These are phyloP conservation scores for Eunapius fragilis DNA, from an alignment of 37 sponge, comb jelly and placozoan genomes.

Conservation along the genomic window DNA sequence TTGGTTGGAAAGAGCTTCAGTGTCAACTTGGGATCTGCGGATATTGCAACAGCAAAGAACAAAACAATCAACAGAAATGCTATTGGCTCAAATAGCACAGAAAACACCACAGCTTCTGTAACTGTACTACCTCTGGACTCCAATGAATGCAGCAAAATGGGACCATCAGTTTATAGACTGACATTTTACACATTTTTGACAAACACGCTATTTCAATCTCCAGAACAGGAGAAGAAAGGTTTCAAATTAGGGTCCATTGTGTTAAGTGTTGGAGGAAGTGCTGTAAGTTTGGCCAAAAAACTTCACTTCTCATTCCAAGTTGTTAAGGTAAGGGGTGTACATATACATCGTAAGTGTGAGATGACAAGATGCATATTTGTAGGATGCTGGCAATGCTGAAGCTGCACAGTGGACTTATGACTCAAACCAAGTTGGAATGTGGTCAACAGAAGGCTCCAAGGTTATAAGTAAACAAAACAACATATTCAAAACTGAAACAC, in stretches of 20 bases:
- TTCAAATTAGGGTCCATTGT: background rate
- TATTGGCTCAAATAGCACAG: background rate
- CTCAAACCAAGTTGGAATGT: constrained; percentile 44
- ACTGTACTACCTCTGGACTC: background rate
- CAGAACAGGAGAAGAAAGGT: background rate
- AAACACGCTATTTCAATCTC: background rate
- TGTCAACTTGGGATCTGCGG: constrained; percentile 41
- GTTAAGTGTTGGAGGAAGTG: background rate
- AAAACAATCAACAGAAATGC: background rate
- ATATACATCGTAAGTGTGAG: no score
- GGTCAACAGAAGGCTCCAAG: constrained; percentile 29
- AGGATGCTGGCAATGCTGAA: constrained; percentile 79
- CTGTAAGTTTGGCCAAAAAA: background rate
- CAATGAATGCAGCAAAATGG: background rate
- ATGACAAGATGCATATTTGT: no score
- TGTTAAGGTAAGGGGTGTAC: background rate
- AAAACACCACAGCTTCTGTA: background rate
- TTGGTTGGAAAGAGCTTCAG: constrained; percentile 23
- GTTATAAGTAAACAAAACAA: constrained; percentile 8
- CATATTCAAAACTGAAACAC: background rate
- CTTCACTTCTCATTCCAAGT: background rate
- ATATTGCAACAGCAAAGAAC: background rate
- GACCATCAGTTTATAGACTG: background rate
- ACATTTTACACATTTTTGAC: background rate
- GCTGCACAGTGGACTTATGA: constrained; percentile 62